These are phyloP conservation scores for Dromiciops gliroides DNA, from an alignment of 2,113 vertebrate genomes.

Conservation along the genomic window DNA sequence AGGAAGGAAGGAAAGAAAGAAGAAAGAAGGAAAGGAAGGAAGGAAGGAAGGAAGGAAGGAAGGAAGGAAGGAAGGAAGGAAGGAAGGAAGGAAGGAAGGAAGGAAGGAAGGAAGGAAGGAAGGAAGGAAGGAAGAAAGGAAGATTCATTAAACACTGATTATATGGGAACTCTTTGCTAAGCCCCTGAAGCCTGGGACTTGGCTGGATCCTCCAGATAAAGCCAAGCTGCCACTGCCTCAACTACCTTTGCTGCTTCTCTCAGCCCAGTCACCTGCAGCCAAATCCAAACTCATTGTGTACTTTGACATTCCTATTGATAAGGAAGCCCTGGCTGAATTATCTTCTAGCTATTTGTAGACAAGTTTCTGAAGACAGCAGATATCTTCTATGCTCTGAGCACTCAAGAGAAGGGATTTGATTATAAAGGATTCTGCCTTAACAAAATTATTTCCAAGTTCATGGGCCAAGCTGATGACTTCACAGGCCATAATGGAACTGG, in stretches of 20 bases:
- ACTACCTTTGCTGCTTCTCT: not conserved
- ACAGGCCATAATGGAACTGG: not conserved
- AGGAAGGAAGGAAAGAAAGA: no score
- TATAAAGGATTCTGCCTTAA: not conserved
- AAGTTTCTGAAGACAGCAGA: not conserved
- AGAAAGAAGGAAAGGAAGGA: no score
- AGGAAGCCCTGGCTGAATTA: not conserved
- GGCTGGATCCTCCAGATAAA: not conserved
- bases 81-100: not conserved
- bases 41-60: no score
- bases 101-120: no score
- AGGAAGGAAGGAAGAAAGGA: no score
- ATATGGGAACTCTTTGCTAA: not conserved
- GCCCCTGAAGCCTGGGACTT: not conserved
- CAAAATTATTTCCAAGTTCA: not conserved
- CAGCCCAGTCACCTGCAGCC: not conserved
- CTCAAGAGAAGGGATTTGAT: not conserved
- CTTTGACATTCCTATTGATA: not conserved
- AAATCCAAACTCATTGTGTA: not conserved
- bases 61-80: no score
- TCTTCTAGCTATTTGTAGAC: not conserved
- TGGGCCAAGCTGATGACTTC: not conserved
- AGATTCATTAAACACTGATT: not conserved
- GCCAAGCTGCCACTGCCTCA: not conserved
- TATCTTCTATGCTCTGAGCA: not conserved